A percentile compares a stretch with the other conserved stretches of the same genome.
Evolutionary conservation across 2,797 vertebrate genomes (phyloP).

Genomic region (Vultur gryphus): DNA sequence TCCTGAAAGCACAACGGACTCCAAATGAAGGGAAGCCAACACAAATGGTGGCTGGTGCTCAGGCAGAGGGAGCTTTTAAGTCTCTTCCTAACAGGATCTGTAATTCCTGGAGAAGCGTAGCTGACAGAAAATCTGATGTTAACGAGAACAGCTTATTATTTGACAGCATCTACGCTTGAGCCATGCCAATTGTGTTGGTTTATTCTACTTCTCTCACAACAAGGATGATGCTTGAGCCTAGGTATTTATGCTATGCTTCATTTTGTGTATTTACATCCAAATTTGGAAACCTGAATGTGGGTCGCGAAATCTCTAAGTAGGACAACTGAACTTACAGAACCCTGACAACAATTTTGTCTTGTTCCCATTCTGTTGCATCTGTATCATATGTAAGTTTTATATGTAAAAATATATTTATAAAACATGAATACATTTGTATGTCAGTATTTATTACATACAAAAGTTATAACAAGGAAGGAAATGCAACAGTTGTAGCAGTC

Average conservation of each 20-base stretch:
- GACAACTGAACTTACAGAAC: not conserved
- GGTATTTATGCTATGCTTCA: not conserved
- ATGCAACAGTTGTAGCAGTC: not conserved
- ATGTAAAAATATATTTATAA: not conserved
- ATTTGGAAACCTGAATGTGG: not conserved
- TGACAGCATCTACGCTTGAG: not conserved
- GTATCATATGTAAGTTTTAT: not conserved
- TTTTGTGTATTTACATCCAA: not conserved
- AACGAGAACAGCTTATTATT: not conserved
- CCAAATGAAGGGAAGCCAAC: accelerated
- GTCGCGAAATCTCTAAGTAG: not conserved
- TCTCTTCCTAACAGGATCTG: not conserved
- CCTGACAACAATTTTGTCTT: not conserved
- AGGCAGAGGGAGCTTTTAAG: not conserved
- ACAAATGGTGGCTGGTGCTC: accelerated
- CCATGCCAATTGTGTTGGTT: not conserved
- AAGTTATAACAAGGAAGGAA: not conserved
- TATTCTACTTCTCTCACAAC: not conserved
- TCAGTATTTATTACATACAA: not conserved
- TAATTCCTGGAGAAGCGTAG: not conserved
- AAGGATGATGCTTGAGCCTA: not conserved
- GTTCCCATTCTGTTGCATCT: not conserved
- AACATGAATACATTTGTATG: too few relatives aligned
- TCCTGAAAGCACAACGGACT: not conserved
- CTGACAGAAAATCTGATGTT: not conserved